Percentiles rank a stretch among this genome's conserved stretches.
These are phyloP conservation scores for Megaceryle alcyon DNA, from an alignment of 2,797 vertebrate species.

Conservation along the genomic window DNA sequence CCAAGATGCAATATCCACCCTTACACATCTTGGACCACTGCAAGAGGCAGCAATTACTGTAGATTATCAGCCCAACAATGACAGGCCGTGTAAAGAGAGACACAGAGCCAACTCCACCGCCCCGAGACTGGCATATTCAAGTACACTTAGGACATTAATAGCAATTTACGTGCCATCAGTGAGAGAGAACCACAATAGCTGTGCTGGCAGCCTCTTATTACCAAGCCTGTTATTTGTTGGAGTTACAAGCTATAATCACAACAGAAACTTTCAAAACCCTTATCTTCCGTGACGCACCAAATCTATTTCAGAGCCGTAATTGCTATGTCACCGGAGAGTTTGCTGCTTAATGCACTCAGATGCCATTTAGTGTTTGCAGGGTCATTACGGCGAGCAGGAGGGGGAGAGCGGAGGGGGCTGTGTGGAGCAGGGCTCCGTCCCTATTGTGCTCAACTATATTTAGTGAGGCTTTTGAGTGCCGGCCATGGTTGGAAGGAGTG, in stretches of 20 bases:
- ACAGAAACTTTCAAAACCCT: constrained; percentile 90
- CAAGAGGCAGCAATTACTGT: constrained; percentile 87
- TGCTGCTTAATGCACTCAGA: constrained; percentile 86
- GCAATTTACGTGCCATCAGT: constrained; percentile 94
- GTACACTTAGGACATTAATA: constrained; percentile 96
- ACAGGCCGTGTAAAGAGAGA: constrained; percentile 85
- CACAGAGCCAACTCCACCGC: constrained; percentile 86
- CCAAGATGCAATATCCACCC: background rate
- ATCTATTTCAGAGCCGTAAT: constrained; percentile 96
- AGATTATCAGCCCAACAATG: constrained; percentile 88
- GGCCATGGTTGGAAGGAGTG: background rate
- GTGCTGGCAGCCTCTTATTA: constrained; percentile 96
- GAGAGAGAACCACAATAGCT: constrained; percentile 85
- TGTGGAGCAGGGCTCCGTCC: background rate
- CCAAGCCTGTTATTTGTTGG: constrained; percentile 97
- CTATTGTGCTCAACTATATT: constrained; percentile 59
- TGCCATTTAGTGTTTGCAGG: constrained; percentile 86
- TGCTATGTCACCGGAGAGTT: constrained; percentile 88
- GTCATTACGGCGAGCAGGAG: constrained; percentile 79
- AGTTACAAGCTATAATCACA: constrained; percentile 96
- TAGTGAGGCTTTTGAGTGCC: background rate
- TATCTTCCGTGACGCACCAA: constrained; percentile 89
- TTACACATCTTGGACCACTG: constrained; percentile 72
- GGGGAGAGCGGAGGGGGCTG: background rate
- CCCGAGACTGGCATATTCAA: constrained; percentile 92